A percentile compares a stretch with the other conserved stretches of the same genome.
phyloP scores from a whole-genome alignment of 1,140 invertebrate species.

The Trichonephila clavipes region DNA sequence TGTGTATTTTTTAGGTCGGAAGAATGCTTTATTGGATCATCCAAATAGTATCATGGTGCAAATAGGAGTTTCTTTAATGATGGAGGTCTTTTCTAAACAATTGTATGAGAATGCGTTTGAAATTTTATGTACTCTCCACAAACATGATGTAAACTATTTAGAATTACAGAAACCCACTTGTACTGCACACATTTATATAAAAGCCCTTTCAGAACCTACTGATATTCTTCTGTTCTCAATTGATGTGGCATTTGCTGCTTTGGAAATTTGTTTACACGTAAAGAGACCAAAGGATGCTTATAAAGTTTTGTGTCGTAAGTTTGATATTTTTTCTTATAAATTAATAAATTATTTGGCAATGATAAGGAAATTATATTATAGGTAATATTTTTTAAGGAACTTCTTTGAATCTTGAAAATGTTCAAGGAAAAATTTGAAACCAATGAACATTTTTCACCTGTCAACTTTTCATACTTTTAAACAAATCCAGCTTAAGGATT shows the following conservation, averaged over 20 bases:
- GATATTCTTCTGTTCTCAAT: not conserved
- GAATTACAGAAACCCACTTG: not conserved
- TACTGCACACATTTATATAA: not conserved
- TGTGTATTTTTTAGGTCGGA: not conserved
- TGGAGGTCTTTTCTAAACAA: not conserved
- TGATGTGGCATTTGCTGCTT: not conserved
- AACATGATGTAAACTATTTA: not conserved
- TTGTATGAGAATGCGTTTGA: not conserved
- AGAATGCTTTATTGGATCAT: not conserved
- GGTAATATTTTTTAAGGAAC: too few relatives aligned
- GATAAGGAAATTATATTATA: too few relatives aligned
- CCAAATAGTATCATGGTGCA: not conserved
- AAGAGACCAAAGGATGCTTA: constrained; percentile 14
- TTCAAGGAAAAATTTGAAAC: too few relatives aligned
- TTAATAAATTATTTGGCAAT: not conserved
- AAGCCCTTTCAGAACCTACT: not conserved
- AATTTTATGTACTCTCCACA: not conserved
- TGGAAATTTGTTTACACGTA: not conserved
- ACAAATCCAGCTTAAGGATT: too few relatives aligned
- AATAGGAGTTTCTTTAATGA: not conserved
- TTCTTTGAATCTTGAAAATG: too few relatives aligned
- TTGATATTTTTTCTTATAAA: not conserved
- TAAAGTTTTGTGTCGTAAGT: not conserved
- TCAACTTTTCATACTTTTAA: too few relatives aligned
- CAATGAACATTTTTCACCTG: too few relatives aligned